These are phyloP conservation scores for Nomada ruficornis DNA, from an alignment of 2,888 invertebrate genomes.

Conservation along the genomic window DNA sequence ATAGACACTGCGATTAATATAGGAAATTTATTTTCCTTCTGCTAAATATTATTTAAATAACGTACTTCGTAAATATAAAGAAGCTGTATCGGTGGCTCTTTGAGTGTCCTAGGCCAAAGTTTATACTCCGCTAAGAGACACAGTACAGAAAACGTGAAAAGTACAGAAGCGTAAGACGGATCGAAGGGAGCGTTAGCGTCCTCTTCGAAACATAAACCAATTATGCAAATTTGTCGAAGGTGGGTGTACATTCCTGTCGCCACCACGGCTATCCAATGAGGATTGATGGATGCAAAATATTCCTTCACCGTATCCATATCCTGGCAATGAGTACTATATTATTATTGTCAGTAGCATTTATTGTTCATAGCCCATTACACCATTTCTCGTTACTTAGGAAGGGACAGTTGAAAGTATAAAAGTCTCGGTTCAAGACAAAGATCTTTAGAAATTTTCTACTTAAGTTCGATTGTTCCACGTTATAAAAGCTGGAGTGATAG, in stretches of 20 bases:
- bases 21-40: neutral
- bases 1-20: neutral
- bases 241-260: slow-evolving; percentile 81
- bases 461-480: neutral
- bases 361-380: neutral
- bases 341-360: neutral
- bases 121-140: slow-evolving; percentile 82
- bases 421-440: neutral
- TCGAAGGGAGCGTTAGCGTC: slow-evolving; percentile 75
- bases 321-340: slow-evolving; percentile 1
- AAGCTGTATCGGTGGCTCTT: slow-evolving; percentile 81
- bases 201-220: slow-evolving; percentile 79
- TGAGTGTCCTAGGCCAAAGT: slow-evolving; percentile 82
- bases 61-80: slow-evolving; percentile 81
- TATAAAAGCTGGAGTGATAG: neutral
- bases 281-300: slow-evolving; percentile 75
- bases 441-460: neutral
- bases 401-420: neutral
- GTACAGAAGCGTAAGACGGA: slow-evolving; percentile 79
- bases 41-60: neutral
- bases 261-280: slow-evolving; percentile 81
- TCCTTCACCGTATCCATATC: slow-evolving; percentile 78
- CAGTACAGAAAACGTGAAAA: slow-evolving; percentile 80
- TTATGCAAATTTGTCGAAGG: slow-evolving; percentile 81
- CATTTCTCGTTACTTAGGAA: no score